These are phyloP conservation scores for Ursus arctos DNA, from an alignment of 2,113 vertebrate species.

Conservation along the genomic window DNA sequence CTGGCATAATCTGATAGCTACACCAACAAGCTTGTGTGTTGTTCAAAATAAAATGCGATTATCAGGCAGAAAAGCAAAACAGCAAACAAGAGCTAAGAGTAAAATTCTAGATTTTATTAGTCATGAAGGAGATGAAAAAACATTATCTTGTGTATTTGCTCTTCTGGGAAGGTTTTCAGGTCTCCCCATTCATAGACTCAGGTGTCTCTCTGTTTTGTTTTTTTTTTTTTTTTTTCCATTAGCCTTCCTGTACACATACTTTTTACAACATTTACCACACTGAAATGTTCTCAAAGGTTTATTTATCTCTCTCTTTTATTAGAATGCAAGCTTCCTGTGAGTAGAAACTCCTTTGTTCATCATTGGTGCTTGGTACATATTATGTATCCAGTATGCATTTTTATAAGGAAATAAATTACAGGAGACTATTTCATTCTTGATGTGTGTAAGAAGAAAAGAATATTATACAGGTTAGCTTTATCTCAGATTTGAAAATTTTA, in stretches of 20 bases:
- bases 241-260: neutral
- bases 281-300: neutral
- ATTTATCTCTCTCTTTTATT: neutral
- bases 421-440: neutral
- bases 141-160: neutral
- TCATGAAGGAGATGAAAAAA: neutral
- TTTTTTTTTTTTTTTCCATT: neutral
- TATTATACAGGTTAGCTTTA: neutral
- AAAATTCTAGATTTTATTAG: neutral
- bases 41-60: conserved; percentile 48
- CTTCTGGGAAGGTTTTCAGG: neutral
- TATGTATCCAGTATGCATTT: neutral
- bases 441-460: neutral
- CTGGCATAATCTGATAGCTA: neutral
- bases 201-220: neutral
- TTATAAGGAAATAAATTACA: neutral
- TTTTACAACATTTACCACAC: neutral
- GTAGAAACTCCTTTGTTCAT: neutral
- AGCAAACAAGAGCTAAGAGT: neutral
- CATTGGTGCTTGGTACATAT: neutral
- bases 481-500: neutral
- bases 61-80: neutral
- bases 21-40: neutral
- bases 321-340: neutral
- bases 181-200: neutral